Conservation (phyloP, 1,140 invertebrate species). For the silkworm (Bombyx mori) region ASM3026992v2 NC_085123.1:2908501-2909000, state of each 20-base stretch:
- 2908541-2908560: slow-evolving; percentile 77
- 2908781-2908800: slow-evolving; percentile 63
- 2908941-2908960: slow-evolving; percentile 44
- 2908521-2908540: slow-evolving; percentile 77
- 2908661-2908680: slow-evolving; percentile 64
- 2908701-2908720: slow-evolving; percentile 40
- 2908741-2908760: slow-evolving; percentile 50
- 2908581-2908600: slow-evolving; percentile 72
- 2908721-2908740: slow-evolving; percentile 31
- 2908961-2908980: slow-evolving; percentile 54
- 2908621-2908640: slow-evolving; percentile 60
- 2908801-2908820: slow-evolving; percentile 50
- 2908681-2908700: slow-evolving; percentile 58
- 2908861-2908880: background rate
- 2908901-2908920: too few relatives aligned
- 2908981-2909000: slow-evolving; percentile 54
- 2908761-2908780: slow-evolving; percentile 59
- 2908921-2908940: slow-evolving; percentile 25
- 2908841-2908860: slow-evolving; percentile 54
- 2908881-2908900: too few relatives aligned
- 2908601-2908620: slow-evolving; percentile 67
- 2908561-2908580: slow-evolving; percentile 74
- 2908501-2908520: slow-evolving; percentile 72
- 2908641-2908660: slow-evolving; percentile 53
- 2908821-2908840: slow-evolving; percentile 58